Percentiles rank a stretch among this genome's conserved stretches.
phyloP scores from a whole-genome alignment of 1,140 invertebrate genomes.

The Drosophila equinoxialis region DNA sequence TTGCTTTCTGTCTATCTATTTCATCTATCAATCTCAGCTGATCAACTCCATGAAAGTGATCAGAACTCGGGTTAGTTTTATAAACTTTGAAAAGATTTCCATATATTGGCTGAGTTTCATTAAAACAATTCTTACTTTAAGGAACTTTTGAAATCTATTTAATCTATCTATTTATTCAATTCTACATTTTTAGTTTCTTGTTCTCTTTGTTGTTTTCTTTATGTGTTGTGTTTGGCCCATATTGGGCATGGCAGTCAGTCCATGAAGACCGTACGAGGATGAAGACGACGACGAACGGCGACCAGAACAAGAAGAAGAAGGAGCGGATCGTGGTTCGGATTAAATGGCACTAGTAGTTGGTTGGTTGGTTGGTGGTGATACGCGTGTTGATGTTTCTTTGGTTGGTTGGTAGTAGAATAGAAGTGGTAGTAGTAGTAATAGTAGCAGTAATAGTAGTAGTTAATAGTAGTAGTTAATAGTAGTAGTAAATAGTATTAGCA shows the following conservation, averaged over 20 bases:
- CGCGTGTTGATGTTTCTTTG: constrained; percentile 50
- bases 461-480: constrained; percentile 52
- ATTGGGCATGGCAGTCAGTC: not conserved
- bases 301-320: constrained; percentile 1
- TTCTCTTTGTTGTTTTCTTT: not conserved
- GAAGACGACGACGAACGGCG: not conserved
- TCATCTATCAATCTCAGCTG: too few species aligned
- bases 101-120: too few species aligned
- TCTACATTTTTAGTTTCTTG: not conserved
- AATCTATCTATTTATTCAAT: not conserved
- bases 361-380: constrained; percentile 41
- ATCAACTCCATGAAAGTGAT: too few species aligned
- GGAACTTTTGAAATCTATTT: not conserved
- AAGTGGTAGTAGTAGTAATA: constrained; percentile 50
- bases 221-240: not conserved
- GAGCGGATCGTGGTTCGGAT: not conserved
- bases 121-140: not conserved
- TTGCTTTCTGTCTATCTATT: too few species aligned
- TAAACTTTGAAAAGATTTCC: too few species aligned
- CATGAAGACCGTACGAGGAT: not conserved
- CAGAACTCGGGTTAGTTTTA: too few species aligned
- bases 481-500: constrained; percentile 48
- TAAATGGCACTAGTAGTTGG: constrained; percentile 20
- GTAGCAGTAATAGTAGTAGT: constrained; percentile 53
- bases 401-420: constrained; percentile 50